These are phyloP conservation scores for Ormyrus rosae DNA, from an alignment of 2,888 invertebrate genomes.

Conservation along the genomic window DNA sequence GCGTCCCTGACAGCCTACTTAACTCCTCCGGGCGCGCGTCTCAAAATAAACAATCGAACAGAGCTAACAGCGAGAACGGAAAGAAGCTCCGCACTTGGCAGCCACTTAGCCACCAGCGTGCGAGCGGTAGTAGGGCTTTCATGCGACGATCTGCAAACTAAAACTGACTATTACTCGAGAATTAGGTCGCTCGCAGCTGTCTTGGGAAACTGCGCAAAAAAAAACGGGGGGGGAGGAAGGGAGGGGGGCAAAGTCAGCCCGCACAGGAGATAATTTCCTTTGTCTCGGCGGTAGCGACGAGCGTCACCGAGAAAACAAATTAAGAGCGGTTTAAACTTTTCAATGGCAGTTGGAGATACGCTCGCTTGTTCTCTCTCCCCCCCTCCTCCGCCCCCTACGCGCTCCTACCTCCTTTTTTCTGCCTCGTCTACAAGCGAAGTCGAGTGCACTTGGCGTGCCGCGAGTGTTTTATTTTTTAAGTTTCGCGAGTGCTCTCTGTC, in stretches of 20 bases:
- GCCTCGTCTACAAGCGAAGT: neutral
- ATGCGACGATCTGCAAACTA: neutral
- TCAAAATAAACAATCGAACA: too few species aligned
- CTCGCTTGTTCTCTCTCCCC: too few species aligned
- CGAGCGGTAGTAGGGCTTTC: neutral
- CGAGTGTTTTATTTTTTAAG: neutral
- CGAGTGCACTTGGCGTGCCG: constrained; percentile 1
- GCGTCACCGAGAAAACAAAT: constrained; percentile 24
- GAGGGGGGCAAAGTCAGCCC: too few species aligned
- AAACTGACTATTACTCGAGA: constrained; percentile 7
- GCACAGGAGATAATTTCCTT: neutral
- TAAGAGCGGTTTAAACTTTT: constrained; percentile 32
- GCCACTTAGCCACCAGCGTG: too few species aligned
- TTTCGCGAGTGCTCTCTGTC: too few species aligned
- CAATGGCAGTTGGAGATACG: neutral
- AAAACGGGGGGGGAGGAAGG: too few species aligned
- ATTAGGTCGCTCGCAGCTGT: neutral
- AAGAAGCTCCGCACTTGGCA: too few species aligned
- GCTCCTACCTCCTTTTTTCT: neutral
- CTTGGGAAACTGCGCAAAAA: neutral
- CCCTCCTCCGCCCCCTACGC: too few species aligned
- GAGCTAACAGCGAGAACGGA: too few species aligned
- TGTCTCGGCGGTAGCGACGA: constrained; percentile 5
- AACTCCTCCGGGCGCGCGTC: too few species aligned
- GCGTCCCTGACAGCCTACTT: too few species aligned